Evolutionary conservation across 2,113 vertebrate genomes (phyloP).

Genomic region (Ceratotherium simum): DNA sequence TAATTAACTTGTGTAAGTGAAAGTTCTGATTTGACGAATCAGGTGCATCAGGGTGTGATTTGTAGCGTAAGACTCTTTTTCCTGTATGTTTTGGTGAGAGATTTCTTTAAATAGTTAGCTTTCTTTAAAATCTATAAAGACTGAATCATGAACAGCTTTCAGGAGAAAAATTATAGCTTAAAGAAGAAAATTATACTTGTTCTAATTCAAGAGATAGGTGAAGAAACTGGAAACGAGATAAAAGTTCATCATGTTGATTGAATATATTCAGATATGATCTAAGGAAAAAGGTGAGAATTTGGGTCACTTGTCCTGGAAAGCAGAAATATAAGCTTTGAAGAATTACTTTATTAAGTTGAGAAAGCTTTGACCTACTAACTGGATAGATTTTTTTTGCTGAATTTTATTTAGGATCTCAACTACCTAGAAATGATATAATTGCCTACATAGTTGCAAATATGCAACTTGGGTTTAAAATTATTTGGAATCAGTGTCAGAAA

Average conservation of each 20-base stretch:
- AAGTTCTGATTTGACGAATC: not conserved
- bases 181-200: not conserved
- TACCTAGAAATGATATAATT: not conserved
- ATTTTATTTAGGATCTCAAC: not conserved
- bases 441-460: constrained; percentile 5
- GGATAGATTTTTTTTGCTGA: not conserved
- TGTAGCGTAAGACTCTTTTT: not conserved
- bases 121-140: not conserved
- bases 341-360: not conserved
- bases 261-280: not conserved
- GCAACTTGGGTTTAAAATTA: not conserved
- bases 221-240: constrained; percentile 9
- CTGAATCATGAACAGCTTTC: not conserved
- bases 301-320: not conserved
- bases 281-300: not conserved
- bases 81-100: not conserved
- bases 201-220: not conserved
- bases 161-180: not conserved
- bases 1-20: not conserved
- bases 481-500: not conserved
- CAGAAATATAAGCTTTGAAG: not conserved
- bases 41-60: not conserved
- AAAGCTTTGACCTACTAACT: not conserved
- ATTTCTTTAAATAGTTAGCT: not conserved
- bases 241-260: not conserved